Evolutionary conservation across 2,797 vertebrate species (phyloP).

Genomic region (Varecia variegata): DNA sequence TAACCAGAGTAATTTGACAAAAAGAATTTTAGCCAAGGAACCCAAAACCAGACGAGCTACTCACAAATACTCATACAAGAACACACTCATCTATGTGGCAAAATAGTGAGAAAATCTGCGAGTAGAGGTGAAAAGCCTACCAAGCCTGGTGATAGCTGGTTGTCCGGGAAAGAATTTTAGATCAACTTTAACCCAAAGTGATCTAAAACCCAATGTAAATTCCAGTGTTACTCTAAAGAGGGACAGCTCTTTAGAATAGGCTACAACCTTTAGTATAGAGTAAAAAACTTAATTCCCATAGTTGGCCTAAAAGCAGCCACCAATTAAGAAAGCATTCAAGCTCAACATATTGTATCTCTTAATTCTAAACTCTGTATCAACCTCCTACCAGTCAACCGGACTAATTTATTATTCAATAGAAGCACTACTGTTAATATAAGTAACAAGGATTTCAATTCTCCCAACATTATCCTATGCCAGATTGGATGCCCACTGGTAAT

Average conservation of each 20-base stretch:
- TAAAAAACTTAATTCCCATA: background rate
- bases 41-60: too few relatives aligned
- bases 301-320: background rate
- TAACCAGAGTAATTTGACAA: too few relatives aligned
- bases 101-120: background rate
- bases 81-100: background rate
- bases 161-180: background rate
- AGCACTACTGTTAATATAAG: background rate
- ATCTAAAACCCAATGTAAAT: rapidly evolving
- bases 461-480: background rate
- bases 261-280: background rate
- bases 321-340: background rate
- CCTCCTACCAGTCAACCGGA: too few relatives aligned
- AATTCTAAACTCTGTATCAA: rapidly evolving
- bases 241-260: background rate
- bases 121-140: background rate
- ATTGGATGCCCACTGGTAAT: too few relatives aligned
- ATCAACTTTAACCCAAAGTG: background rate
- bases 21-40: too few relatives aligned
- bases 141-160: background rate
- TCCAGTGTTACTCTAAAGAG: background rate
- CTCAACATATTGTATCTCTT: background rate
- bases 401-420: background rate
- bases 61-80: too few relatives aligned
- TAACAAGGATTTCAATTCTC: background rate